These are phyloP conservation scores for Oenanthe melanoleuca DNA, from an alignment of 2,113 vertebrate genomes.

Conservation along the genomic window DNA sequence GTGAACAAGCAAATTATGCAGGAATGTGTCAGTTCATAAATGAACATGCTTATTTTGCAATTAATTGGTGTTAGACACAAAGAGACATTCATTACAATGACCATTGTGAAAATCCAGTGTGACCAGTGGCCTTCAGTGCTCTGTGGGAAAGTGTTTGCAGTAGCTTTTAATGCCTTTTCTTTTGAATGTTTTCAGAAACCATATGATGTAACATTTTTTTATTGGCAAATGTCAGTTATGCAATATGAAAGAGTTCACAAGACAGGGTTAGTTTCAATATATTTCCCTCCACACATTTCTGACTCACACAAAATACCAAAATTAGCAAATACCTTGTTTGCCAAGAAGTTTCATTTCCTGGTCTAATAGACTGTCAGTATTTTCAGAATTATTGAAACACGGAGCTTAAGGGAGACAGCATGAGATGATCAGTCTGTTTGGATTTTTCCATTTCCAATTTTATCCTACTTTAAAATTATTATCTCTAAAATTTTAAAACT, in stretches of 20 bases:
- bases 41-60: background rate
- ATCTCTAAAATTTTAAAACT: background rate
- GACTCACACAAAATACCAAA: constrained; percentile 60
- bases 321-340: constrained; percentile 65
- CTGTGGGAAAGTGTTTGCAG: background rate
- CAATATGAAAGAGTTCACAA: constrained; percentile 58
- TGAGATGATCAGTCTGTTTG: background rate
- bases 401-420: background rate
- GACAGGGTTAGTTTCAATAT: constrained; percentile 47
- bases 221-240: constrained; percentile 68
- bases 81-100: background rate
- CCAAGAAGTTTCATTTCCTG: constrained; percentile 62
- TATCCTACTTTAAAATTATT: background rate
- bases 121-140: background rate
- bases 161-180: background rate
- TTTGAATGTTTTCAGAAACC: constrained; percentile 6
- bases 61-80: background rate
- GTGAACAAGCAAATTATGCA: background rate
- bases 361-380: constrained; percentile 56
- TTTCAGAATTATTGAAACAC: constrained; percentile 27
- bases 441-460: background rate
- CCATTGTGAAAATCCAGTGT: background rate
- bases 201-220: constrained; percentile 23
- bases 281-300: constrained; percentile 60
- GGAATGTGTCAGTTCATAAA: background rate